Base-by-base conservation (phyloP, 2,888 invertebrate genomes). In the Thecophora atra region DNA sequence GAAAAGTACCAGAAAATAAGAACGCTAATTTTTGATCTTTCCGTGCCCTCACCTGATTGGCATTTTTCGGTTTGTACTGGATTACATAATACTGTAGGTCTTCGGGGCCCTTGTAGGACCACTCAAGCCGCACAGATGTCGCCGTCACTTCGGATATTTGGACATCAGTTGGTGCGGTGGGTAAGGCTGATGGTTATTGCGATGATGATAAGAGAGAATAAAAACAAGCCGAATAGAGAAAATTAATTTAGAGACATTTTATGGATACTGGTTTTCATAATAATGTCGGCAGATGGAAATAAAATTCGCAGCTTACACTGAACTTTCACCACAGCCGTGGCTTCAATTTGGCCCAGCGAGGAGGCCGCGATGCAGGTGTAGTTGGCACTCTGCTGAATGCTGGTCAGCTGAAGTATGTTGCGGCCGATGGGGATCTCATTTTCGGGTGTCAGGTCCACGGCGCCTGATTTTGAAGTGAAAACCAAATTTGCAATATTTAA, bases 301-400 rank as follows among this genome's bases (percentile, higher is more conserved):
- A n/a, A 24, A 21, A 13, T 37, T 71, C 1, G 28, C 24, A n/a
- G 89, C 91, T 92, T 87, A 98, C 98, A 97, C 91, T 98, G 97
- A 78, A 99, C 98, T 90, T 95, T 94, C 78, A 99, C 97, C 81
- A 93, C 90, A 15, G 97, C 93, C 0, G 92, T 90, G 4, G 93
- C 90, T 83, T 97, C 97, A 75, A 98, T 96, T 81, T 94, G 92
- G 62, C 97, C 98, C 71, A 99, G 90, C 19, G 95, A 96, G 82
- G 97, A 97, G 70, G 95, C 94, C 0, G 99, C 99, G 75, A 96
- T 93, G 85, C 99, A 99, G 0, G 98, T 99, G 88, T 97, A 99
- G 88, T 98, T 99, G 26, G 95, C 95, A 0, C 97, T 96, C 84
- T 96, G 94, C 79, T 93, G 91, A 77, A 99, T 94, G 83, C 97